Evolutionary conservation across 2,888 invertebrate species (phyloP).

Genomic region (Germaria angustata): DNA sequence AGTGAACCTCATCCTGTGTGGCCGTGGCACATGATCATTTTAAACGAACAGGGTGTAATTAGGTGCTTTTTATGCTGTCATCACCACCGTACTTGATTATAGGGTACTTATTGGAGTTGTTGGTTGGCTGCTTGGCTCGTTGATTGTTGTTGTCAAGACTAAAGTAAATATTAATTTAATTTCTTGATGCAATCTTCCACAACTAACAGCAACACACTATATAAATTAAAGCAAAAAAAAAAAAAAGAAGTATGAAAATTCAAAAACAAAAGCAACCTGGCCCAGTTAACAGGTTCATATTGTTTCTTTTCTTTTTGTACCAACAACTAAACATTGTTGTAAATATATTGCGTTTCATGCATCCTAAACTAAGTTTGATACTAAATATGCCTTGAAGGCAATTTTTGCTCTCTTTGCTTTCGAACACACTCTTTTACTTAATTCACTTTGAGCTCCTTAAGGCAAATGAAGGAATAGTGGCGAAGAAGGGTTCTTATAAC

Average conservation of each 20-base stretch:
- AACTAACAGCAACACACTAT: not conserved
- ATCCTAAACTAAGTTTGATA: conserved; percentile 58
- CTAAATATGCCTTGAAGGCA: conserved; percentile 40
- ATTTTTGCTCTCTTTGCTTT: not conserved
- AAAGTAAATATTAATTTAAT: conserved; percentile 80
- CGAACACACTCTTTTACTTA: not conserved
- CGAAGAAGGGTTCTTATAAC: not conserved
- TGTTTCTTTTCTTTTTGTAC: not conserved
- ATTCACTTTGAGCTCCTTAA: not conserved
- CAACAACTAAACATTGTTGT: not conserved
- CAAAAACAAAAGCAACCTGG: not conserved
- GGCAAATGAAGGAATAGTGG: not conserved
- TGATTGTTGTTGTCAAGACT: conserved; percentile 65
- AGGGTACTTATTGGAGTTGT: conserved; percentile 69
- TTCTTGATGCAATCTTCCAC: conserved; percentile 56
- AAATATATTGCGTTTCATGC: conserved; percentile 45
- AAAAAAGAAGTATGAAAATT: not conserved
- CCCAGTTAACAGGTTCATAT: conserved; percentile 53
- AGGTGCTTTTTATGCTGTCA: conserved; percentile 80
- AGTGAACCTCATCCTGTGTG: conserved; percentile 64
- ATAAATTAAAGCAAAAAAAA: not conserved
- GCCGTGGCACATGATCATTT: conserved; percentile 54
- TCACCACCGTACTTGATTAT: conserved; percentile 79
- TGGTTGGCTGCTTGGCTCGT: conserved; percentile 67
- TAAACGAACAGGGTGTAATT: conserved; percentile 78